These are phyloP conservation scores for Synodontis membranacea DNA, from an alignment of 2,113 vertebrate genomes.

Conservation along the genomic window DNA sequence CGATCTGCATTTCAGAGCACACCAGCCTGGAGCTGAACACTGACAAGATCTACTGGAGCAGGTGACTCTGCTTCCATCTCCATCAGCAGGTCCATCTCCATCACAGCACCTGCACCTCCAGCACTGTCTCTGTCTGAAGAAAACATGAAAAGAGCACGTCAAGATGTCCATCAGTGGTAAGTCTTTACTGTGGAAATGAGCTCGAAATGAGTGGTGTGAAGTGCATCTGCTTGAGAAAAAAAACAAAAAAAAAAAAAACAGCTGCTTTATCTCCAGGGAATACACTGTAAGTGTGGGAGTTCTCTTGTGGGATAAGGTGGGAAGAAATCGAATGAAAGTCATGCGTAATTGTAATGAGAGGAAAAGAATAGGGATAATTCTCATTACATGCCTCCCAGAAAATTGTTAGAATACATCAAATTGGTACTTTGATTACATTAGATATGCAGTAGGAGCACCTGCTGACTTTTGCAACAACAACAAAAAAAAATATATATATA, in stretches of 20 bases:
- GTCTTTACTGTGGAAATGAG: neutral
- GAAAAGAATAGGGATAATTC: neutral
- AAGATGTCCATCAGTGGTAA: neutral
- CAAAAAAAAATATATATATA: no score
- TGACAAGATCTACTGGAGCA: neutral
- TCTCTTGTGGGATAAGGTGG: neutral
- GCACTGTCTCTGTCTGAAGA: neutral
- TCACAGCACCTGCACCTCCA: slow-evolving; percentile 12
- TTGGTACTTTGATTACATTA: slow-evolving; percentile 9
- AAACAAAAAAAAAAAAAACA: no score
- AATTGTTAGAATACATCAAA: neutral
- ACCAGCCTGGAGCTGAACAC: neutral
- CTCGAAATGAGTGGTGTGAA: neutral
- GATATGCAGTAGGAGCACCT: neutral
- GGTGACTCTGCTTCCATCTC: neutral
- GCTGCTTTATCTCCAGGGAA: neutral
- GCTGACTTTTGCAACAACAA: neutral
- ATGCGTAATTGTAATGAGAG: neutral
- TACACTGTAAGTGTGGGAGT: neutral
- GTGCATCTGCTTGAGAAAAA: neutral
- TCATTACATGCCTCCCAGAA: neutral
- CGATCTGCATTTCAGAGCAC: neutral
- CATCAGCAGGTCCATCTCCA: neutral
- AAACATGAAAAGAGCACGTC: slow-evolving; percentile 9
- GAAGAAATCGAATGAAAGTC: neutral